Conservation (phyloP, 2,888 invertebrate species). For the Nemotelus pantherinus region DNA sequence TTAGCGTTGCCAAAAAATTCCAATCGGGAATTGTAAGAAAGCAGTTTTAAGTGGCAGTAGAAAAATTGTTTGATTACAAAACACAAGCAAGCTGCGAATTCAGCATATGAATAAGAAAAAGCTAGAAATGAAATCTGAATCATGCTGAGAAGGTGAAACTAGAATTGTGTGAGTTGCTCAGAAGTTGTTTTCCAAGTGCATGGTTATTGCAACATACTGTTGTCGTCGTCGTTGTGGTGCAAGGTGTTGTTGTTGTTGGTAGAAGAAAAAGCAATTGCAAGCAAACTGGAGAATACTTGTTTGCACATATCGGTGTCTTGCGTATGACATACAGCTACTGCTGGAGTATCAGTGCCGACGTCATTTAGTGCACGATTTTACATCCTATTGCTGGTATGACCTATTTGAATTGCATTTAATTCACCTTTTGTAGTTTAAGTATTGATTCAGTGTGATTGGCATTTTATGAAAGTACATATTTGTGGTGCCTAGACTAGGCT, state of each 20-base stretch:
- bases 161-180: constrained; percentile 21
- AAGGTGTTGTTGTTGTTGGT: background rate
- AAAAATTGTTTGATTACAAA: constrained; percentile 4
- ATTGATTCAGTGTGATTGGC: no score
- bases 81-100: background rate
- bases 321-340: constrained; percentile 12
- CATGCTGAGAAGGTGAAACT: constrained; percentile 35
- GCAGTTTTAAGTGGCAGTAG: background rate
- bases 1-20: background rate
- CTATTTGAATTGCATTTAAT: background rate
- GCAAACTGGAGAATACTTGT: background rate
- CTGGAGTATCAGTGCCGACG: background rate
- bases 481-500: no score
- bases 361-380: background rate
- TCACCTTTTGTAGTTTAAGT: no score
- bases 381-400: constrained; percentile 6
- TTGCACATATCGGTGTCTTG: background rate
- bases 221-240: constrained; percentile 1
- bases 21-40: background rate
- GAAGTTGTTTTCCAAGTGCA: constrained; percentile 2
- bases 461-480: no score
- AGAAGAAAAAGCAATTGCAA: background rate
- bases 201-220: constrained; percentile 13
- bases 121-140: constrained; percentile 33
- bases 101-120: constrained; percentile 23